These are phyloP conservation scores for Riparia riparia DNA, from an alignment of 2,113 vertebrate genomes.

Conservation along the genomic window DNA sequence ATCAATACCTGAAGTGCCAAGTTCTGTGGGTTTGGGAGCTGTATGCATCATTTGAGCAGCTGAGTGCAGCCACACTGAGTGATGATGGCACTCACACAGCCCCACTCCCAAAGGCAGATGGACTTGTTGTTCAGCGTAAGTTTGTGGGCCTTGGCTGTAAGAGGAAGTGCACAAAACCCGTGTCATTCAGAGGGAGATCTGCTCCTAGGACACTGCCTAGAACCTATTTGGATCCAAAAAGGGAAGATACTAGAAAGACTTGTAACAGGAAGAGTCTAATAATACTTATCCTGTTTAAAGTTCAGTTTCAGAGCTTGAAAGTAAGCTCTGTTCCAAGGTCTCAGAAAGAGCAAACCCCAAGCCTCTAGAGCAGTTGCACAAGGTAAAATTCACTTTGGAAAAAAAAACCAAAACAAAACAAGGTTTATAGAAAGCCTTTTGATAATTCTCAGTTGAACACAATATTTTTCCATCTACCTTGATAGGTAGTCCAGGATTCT, in stretches of 20 bases:
- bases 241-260: conserved; percentile 37
- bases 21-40: conserved; percentile 54
- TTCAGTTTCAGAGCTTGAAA: conserved; percentile 37
- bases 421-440: conserved; percentile 14
- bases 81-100: background rate
- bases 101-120: conserved; percentile 17
- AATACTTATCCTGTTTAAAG: conserved; percentile 64
- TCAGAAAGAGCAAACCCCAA: conserved; percentile 43
- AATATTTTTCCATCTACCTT: conserved; percentile 9
- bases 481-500: conserved; percentile 32
- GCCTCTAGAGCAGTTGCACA: conserved; percentile 19
- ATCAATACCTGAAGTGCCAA: conserved; percentile 77
- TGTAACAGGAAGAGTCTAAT: conserved; percentile 54
- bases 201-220: conserved; percentile 55
- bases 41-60: background rate
- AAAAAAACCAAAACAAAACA: background rate
- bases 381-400: background rate
- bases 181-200: background rate
- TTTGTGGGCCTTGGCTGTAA: conserved; percentile 31
- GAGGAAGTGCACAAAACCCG: conserved; percentile 37
- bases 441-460: background rate
- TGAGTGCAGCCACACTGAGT: background rate
- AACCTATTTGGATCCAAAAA: conserved; percentile 37
- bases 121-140: conserved; percentile 14
- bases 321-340: conserved; percentile 33